These are phyloP conservation scores for Thaumetopoea pityocampa DNA, from an alignment of 1,140 invertebrate species.

Conservation along the genomic window DNA sequence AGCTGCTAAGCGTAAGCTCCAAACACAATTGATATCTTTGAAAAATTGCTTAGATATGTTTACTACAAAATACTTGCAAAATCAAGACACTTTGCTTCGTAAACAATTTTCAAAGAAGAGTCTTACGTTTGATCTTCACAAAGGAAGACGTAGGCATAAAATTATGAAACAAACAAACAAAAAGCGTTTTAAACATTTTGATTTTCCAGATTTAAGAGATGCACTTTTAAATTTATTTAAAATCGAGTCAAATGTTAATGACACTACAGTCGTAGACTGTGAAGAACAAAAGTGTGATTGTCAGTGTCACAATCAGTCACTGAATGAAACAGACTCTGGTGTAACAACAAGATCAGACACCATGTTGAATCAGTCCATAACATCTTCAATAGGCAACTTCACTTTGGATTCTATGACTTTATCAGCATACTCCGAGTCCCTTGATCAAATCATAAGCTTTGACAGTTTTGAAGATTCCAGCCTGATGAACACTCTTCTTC, in stretches of 20 bases:
- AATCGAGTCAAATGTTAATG: slow-evolving; percentile 20
- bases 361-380: slow-evolving; percentile 39
- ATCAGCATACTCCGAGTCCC: slow-evolving; percentile 58
- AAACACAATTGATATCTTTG: slow-evolving; percentile 46
- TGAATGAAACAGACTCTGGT: slow-evolving; percentile 38
- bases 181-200: slow-evolving; percentile 56
- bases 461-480: slow-evolving; percentile 56
- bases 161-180: slow-evolving; percentile 36
- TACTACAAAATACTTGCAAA: slow-evolving; percentile 35
- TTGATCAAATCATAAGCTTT: slow-evolving; percentile 57
- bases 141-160: slow-evolving; percentile 15
- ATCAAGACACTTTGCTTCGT: slow-evolving; percentile 11
- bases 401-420: slow-evolving; percentile 50
- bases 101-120: slow-evolving; percentile 8
- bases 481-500: slow-evolving; percentile 41
- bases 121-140: slow-evolving; percentile 25
- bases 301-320: slow-evolving; percentile 34
- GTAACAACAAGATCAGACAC: slow-evolving; percentile 35
- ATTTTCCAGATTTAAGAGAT: slow-evolving; percentile 59
- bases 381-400: slow-evolving; percentile 65
- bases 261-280: slow-evolving; percentile 20
- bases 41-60: slow-evolving; percentile 48
- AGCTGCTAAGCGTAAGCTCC: slow-evolving; percentile 41
- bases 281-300: slow-evolving; percentile 45
- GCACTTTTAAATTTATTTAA: slow-evolving; percentile 50